These are phyloP conservation scores for Iselma pallidipennis DNA, from an alignment of 2,888 invertebrate genomes.

Conservation along the genomic window DNA sequence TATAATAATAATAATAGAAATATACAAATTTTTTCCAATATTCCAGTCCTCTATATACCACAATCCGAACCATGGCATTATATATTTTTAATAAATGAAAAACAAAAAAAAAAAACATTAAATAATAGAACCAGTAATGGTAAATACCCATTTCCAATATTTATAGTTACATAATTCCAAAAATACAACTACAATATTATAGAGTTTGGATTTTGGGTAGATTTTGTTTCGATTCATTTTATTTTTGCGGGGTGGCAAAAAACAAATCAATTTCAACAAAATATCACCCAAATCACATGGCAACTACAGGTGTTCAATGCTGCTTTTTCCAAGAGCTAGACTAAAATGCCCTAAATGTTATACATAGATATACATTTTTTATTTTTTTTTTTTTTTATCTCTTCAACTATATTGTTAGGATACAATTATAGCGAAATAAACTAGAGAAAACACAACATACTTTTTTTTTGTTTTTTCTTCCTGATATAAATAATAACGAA, in stretches of 20 bases:
- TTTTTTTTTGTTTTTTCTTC: neutral
- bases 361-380: conserved; percentile 22
- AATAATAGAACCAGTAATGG: conserved; percentile 30
- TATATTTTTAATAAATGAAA: conserved; percentile 1
- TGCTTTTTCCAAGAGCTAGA: conserved; percentile 35
- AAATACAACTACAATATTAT: conserved; percentile 33
- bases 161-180: conserved; percentile 38
- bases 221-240: conserved; percentile 20
- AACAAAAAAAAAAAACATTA: conserved; percentile 21
- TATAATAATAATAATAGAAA: too few species aligned
- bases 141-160: conserved; percentile 41
- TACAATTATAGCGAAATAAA: conserved; percentile 23
- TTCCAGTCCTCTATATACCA: neutral
- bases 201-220: conserved; percentile 23
- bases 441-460: conserved; percentile 9
- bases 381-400: neutral
- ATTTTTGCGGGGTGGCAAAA: too few species aligned
- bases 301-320: conserved; percentile 40
- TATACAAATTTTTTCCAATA: too few species aligned
- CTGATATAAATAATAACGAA: too few species aligned
- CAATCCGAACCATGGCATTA: neutral
- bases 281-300: neutral
- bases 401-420: conserved; percentile 24
- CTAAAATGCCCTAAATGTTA: conserved; percentile 40
- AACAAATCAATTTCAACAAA: neutral